Percentiles rank a stretch among this genome's conserved stretches.
phyloP scores from a whole-genome alignment of 2,888 invertebrate genomes.

The Nebria salina region DNA sequence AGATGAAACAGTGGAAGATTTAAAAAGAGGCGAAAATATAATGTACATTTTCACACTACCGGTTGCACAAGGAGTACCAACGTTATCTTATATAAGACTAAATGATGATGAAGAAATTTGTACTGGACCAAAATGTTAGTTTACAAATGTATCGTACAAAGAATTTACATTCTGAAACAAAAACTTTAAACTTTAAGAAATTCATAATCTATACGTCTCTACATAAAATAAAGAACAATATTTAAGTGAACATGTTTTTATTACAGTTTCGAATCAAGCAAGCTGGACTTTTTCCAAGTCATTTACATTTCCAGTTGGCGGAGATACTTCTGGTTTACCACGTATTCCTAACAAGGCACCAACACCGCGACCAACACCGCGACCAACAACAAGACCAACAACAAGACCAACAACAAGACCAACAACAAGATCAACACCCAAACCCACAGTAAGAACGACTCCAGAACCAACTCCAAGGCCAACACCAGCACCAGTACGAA shows the following conservation, averaged over 20 bases:
- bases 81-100: background rate
- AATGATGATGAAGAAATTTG: conserved; percentile 14
- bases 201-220: background rate
- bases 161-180: too few species aligned
- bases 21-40: conserved; percentile 2
- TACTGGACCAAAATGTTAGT: background rate
- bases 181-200: too few species aligned
- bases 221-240: background rate
- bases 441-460: background rate
- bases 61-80: background rate
- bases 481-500: background rate
- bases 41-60: background rate
- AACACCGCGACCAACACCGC: background rate
- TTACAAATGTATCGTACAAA: background rate
- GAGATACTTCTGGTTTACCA: background rate
- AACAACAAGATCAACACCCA: background rate
- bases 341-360: background rate
- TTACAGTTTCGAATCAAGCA: background rate
- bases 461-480: background rate
- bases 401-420: background rate
- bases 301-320: conserved; percentile 4
- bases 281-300: background rate
- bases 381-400: background rate
- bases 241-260: background rate
- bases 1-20: background rate